Percentiles rank a stretch among this genome's conserved stretches.
phyloP scores from a whole-genome alignment of 2,888 invertebrate genomes.

The Coelogynopora nodosa region DNA sequence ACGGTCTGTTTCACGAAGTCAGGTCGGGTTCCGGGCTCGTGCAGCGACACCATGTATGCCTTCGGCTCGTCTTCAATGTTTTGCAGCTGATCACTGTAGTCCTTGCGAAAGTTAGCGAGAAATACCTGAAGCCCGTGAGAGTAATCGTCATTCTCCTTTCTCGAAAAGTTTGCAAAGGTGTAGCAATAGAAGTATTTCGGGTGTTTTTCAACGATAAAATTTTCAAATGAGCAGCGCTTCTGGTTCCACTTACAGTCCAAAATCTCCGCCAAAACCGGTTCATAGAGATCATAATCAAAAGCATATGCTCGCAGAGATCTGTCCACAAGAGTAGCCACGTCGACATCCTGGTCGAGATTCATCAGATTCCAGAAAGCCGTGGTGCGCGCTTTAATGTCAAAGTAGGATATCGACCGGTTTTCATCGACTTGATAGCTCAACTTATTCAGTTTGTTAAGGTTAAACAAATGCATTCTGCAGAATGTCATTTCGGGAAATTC shows the following conservation, averaged over 20 bases:
- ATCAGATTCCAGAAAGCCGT: not conserved
- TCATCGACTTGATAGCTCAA: not conserved
- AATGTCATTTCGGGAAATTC: slow-evolving; percentile 3
- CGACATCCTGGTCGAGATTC: not conserved
- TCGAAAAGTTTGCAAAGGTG: not conserved
- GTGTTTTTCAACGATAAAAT: not conserved
- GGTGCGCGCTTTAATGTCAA: not conserved
- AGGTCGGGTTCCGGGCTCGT: not conserved
- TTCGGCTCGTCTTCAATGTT: slow-evolving; percentile 7
- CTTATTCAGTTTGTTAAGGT: not conserved
- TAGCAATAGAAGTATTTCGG: not conserved
- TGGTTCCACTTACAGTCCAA: not conserved
- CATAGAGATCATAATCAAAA: not conserved
- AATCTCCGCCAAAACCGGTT: not conserved
- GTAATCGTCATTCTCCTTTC: not conserved
- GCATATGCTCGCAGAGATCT: not conserved
- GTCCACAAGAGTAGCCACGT: not conserved
- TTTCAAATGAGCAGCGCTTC: not conserved
- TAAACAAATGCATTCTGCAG: not conserved
- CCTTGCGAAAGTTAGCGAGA: not conserved
- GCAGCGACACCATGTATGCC: slow-evolving; percentile 9
- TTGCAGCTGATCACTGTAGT: not conserved
- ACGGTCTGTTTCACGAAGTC: slow-evolving; percentile 12
- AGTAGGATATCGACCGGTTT: not conserved
- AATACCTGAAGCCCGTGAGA: not conserved